Evolutionary conservation across 2,797 vertebrate species (phyloP), one percentile per base, ranked within the genome.

Genomic region (Semotilus atromaculatus): DNA sequence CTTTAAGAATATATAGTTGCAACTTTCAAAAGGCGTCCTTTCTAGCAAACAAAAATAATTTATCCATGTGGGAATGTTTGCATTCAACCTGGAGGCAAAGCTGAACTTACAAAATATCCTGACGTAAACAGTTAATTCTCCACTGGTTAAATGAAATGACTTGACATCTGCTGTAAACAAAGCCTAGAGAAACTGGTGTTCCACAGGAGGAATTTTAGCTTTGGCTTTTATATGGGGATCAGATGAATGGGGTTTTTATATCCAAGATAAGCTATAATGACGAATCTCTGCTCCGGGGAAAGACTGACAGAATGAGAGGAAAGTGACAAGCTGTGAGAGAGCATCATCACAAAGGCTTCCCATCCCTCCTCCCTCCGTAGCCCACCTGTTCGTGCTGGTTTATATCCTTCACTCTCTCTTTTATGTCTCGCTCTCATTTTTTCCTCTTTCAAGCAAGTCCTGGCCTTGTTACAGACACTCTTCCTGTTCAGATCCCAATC

Each of bases 281-380:
- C 64, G 31, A 88, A 82, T 89, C 75, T 80, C 48, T 60, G 82
- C 86, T 82, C 53, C 48, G 11, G 79, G 80, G 80, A 84, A 58
- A 80, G 74, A 89, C 43, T 88, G 82, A 86, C 80, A 72, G 72
- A 67, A 45, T 51, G 55, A 67, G 80, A 40, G 58, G 6, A 82
- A 82, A 86, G 84, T 85, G 81, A 86, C 84, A 86, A 48, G 51
- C 64, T 53, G 40, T 53, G 31, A 55, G 79, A 87, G 71, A 85
- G 82, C 86, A 86, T 89, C 82, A 88, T 80, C 85, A 89, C 86
- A 86, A 85, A 82, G 70, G 74, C 71, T 79, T 58, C 45, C 71
- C 80, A 66, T 87, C 43, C 81, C 67, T 75, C 68, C 75, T 62
- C 38, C 79, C 80, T 74, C 64, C 73, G n/a, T 40, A 85, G 66